Conservation (phyloP, 2,113 vertebrate species). For the Eonycteris spelaea region DNA sequence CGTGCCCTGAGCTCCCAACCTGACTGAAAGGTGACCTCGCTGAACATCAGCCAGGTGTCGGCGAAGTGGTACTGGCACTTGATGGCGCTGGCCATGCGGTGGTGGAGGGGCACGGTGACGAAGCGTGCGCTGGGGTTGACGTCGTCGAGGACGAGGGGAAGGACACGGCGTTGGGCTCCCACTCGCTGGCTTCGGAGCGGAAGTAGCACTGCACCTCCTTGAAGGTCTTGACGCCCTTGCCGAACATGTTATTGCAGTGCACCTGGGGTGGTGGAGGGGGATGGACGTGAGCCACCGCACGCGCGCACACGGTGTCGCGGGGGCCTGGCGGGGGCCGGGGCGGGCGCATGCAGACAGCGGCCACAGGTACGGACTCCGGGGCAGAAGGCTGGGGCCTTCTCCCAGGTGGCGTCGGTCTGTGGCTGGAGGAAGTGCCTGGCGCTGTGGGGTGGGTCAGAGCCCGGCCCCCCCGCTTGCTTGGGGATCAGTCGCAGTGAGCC, state of each 20-base stretch:
- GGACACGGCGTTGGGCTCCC: constrained; percentile 88
- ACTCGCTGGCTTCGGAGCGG: constrained; percentile 87
- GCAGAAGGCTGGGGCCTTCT: not conserved
- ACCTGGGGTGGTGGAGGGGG: constrained; percentile 84
- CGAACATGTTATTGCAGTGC: constrained; percentile 98
- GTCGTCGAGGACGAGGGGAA: constrained; percentile 88
- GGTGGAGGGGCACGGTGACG: constrained; percentile 90
- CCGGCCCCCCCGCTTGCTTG: not conserved
- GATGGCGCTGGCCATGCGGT: constrained; percentile 93
- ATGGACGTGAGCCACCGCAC: no score
- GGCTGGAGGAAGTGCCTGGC: not conserved
- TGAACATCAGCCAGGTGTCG: constrained; percentile 97
- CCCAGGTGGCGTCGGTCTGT: no score
- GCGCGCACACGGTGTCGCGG: no score
- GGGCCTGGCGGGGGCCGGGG: no score
- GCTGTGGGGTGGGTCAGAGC: no score
- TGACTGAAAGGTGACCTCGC: constrained; percentile 98
- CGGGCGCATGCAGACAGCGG: not conserved
- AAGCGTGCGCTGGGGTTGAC: constrained; percentile 93
- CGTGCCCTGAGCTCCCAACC: constrained; percentile 76
- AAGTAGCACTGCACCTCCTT: constrained; percentile 94
- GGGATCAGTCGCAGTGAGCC: not conserved
- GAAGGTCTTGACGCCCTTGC: constrained; percentile 93
- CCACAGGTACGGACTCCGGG: no score
- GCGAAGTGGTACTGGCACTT: constrained; percentile 95